These are phyloP conservation scores for Balanococcus diminutus DNA, from an alignment of 2,888 invertebrate genomes.

Conservation along the genomic window DNA sequence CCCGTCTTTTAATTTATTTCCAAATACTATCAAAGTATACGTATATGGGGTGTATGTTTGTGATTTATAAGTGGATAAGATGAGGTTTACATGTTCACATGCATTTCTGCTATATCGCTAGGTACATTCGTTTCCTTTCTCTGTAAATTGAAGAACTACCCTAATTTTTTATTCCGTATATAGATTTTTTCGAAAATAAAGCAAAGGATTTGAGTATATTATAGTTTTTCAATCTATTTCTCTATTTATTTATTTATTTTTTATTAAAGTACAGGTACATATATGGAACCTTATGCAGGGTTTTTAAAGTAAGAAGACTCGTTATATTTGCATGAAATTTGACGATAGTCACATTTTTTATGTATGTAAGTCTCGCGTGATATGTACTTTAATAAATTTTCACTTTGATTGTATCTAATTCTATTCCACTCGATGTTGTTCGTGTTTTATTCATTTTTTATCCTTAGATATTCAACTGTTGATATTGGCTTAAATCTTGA, in stretches of 20 bases:
- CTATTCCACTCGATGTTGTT: neutral
- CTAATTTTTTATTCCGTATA: neutral
- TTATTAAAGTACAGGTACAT: too few relatives aligned
- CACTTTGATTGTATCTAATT: neutral
- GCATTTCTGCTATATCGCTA: neutral
- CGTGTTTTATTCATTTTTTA: neutral
- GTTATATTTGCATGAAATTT: neutral
- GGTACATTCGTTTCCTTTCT: neutral
- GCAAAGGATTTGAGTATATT: neutral
- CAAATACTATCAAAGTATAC: conserved; percentile 29
- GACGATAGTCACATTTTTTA: neutral
- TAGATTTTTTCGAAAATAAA: neutral
- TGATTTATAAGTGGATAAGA: conserved; percentile 4
- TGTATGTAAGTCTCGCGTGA: neutral
- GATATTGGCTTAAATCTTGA: neutral
- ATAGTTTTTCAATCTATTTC: too few relatives aligned
- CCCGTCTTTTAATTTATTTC: conserved; percentile 42
- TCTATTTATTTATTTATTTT: too few relatives aligned
- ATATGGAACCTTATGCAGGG: too few relatives aligned
- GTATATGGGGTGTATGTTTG: conserved; percentile 26
- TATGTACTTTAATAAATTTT: neutral
- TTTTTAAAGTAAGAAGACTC: too few relatives aligned
- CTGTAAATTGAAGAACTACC: neutral
- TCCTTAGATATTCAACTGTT: neutral
- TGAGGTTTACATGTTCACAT: neutral